Base-by-base conservation (phyloP, 2,888 invertebrate genomes). In the Polydrusus tereticollis region DNA sequence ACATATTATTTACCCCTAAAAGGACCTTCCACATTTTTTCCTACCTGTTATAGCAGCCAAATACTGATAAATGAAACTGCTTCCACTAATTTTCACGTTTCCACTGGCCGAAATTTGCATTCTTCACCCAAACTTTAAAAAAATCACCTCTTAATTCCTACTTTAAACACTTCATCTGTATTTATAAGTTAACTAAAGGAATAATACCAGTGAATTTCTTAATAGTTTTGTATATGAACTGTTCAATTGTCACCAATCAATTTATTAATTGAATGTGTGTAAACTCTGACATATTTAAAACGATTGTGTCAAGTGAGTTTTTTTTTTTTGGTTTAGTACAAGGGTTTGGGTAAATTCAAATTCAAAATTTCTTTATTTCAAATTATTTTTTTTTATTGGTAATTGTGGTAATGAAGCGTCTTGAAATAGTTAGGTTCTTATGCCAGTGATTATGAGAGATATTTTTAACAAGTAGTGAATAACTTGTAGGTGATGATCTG, bases 31-130 rank as follows among this genome's bases (percentile, higher is more conserved):
- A 16, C n/a, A n/a, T 1, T 4, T 36, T 6, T 21, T 76, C 78
- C 78, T 77, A 82, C 82, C 80, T 68, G 80, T 77, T 29, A 81
- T 41, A 4, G 81, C 80, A 18, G 81, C 82, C 29, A 80, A 57
- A 76, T 81, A 82, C 62, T 82, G 82, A 72, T 79, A 77, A 47
- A 80, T 75, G 36, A 78, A 76, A 55, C 73, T 80, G 20, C 74
- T 36, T 38, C 23, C 18, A n/a, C 10, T 38, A 12, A 38, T 45
- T 16, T 73, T 73, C 12, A 59, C 50, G 20, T 63, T 68, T 26
- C 43, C 50, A 50, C 55, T 73, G 10, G 72, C 57, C 26, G 57
- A 68, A 52, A 72, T 72, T 21, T 55, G 67, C 72, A 72, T 72
- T 33, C 23, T 72, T 43, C 16, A 43, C 41, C 14, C 43, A 23